Conservation (phyloP, 2,888 invertebrate species). For the Rhabditoides inermis region DNA sequence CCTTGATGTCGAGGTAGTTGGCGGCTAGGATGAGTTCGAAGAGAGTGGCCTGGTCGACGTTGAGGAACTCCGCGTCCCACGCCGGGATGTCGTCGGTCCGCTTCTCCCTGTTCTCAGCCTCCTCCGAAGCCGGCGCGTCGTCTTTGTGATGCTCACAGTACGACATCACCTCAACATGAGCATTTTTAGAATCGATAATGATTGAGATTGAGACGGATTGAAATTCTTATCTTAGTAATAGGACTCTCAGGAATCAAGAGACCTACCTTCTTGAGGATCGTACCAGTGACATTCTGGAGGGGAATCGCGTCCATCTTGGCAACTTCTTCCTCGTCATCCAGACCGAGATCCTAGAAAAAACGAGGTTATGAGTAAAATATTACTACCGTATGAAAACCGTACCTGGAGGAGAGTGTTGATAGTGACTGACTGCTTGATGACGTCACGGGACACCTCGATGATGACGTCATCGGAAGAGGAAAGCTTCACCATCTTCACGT, state of each 20-base stretch:
- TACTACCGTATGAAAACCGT: too few species aligned
- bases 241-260: too few species aligned
- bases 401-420: conserved; percentile 96
- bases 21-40: conserved; percentile 77
- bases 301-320: conserved; percentile 86
- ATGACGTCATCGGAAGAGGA: conserved; percentile 28
- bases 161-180: conserved; percentile 51
- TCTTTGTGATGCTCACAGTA: conserved; percentile 63
- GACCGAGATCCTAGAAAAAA: conserved; percentile 1
- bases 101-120: conserved; percentile 93
- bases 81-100: conserved; percentile 97
- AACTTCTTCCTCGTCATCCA: too few species aligned
- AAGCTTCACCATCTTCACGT: conserved; percentile 27
- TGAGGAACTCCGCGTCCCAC: conserved; percentile 97
- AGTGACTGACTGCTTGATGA: conserved; percentile 92
- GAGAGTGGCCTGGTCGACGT: conserved; percentile 91
- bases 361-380: background rate
- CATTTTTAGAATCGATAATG: too few species aligned
- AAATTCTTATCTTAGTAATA: too few species aligned
- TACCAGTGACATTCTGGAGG: conserved; percentile 90
- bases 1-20: conserved; percentile 35
- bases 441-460: conserved; percentile 69
- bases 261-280: conserved; percentile 84
- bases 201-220: too few species aligned
- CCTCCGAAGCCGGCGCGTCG: conserved; percentile 74